Evolutionary conservation across 1,140 invertebrate genomes (phyloP).

Genomic region (Drosophila tropicalis): DNA sequence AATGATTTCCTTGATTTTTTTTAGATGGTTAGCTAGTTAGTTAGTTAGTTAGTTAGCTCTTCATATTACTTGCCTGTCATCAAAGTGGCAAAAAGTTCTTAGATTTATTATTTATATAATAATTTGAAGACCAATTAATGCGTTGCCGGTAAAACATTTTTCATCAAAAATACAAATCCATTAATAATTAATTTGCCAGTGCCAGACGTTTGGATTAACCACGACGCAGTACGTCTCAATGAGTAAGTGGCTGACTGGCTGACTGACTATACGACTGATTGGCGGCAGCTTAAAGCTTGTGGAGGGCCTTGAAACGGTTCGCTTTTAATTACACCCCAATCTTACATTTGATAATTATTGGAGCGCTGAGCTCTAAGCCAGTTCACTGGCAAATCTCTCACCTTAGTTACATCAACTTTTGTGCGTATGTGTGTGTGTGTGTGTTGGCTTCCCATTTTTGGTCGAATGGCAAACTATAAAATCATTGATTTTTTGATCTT

Average conservation of each 20-base stretch:
- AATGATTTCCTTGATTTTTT: too few species aligned
- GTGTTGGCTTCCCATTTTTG: not conserved
- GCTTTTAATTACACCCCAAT: slow-evolving; percentile 60
- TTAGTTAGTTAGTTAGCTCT: too few species aligned
- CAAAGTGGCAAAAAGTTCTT: slow-evolving; percentile 32
- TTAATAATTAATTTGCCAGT: slow-evolving; percentile 49
- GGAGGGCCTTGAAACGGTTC: slow-evolving; percentile 52
- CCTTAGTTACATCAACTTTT: not conserved
- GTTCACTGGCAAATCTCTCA: slow-evolving; percentile 2
- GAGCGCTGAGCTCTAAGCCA: slow-evolving; percentile 28
- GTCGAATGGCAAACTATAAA: too few species aligned
- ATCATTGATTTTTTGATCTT: too few species aligned
- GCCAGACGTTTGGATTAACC: not conserved
- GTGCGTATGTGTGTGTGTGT: not conserved
- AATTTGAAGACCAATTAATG: slow-evolving; percentile 32
- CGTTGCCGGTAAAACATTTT: slow-evolving; percentile 39
- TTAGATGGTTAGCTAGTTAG: too few species aligned
- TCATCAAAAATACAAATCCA: slow-evolving; percentile 58
- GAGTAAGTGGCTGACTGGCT: not conserved
- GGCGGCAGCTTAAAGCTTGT: slow-evolving; percentile 4
- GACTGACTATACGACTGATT: slow-evolving; percentile 10
- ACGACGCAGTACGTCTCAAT: slow-evolving; percentile 1
- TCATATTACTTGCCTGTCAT: slow-evolving; percentile 15
- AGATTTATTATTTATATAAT: slow-evolving; percentile 63
- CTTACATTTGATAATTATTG: slow-evolving; percentile 69